Conservation (phyloP, 2,888 invertebrate species). For the Pteria penguin region DNA sequence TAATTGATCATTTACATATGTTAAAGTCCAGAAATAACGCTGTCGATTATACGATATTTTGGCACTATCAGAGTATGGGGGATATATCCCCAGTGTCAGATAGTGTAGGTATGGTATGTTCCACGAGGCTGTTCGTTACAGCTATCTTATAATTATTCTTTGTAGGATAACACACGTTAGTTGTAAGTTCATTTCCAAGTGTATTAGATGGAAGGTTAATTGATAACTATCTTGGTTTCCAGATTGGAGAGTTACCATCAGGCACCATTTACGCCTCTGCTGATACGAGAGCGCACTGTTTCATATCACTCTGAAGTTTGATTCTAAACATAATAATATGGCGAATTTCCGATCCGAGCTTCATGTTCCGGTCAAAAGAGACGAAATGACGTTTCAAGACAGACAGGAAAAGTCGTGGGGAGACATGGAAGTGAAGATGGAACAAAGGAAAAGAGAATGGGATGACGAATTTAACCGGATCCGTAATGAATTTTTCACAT, state of each 20-base stretch:
- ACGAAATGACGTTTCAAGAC: slow-evolving; percentile 77
- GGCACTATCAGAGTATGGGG: too few relatives aligned
- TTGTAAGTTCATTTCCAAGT: neutral
- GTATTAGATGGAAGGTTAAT: neutral
- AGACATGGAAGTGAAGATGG: slow-evolving; percentile 74
- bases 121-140: neutral
- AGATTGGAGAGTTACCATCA: neutral
- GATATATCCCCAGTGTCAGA: too few relatives aligned
- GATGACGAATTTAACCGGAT: slow-evolving; percentile 76
- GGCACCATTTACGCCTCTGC: neutral
- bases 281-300: neutral
- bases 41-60: too few relatives aligned
- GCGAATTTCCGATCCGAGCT: slow-evolving; percentile 77
- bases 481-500: slow-evolving; percentile 78
- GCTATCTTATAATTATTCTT: neutral
- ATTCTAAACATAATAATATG: slow-evolving; percentile 39
- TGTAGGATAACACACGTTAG: neutral
- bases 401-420: slow-evolving; percentile 77
- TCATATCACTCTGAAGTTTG: neutral
- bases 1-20: too few relatives aligned
- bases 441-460: slow-evolving; percentile 72
- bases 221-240: neutral
- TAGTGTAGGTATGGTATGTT: too few relatives aligned
- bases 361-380: slow-evolving; percentile 77
- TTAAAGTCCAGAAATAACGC: too few relatives aligned